Percentiles rank a stretch among this genome's conserved stretches.
phyloP scores from a whole-genome alignment of 1,140 invertebrate genomes.

The Heliconius hermathena region DNA sequence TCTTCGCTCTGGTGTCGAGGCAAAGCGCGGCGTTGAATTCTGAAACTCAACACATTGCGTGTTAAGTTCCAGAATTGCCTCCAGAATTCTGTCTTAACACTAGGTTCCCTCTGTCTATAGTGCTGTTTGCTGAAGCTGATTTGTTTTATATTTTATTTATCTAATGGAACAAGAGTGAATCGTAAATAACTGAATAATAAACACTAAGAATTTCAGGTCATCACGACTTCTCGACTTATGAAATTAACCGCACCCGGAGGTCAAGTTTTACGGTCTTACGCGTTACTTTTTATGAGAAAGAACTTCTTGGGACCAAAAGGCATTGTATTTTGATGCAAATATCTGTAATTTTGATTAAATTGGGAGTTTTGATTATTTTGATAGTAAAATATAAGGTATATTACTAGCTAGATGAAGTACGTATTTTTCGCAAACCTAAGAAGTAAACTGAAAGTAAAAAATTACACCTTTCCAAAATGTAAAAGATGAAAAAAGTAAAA shows the following conservation, averaged over 20 bases:
- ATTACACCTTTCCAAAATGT: no score
- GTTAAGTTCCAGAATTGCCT: no score
- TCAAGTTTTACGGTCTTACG: slow-evolving; percentile 26
- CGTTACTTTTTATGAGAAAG: slow-evolving; percentile 18
- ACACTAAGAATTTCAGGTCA: slow-evolving; percentile 21
- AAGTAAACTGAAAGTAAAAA: no score
- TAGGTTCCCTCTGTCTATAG: neutral
- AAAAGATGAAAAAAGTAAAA: no score
- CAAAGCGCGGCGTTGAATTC: no score
- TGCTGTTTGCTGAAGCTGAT: no score
- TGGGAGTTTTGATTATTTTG: neutral
- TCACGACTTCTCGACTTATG: slow-evolving; percentile 8
- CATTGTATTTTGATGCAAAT: neutral
- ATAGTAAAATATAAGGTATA: no score
- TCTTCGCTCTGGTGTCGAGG: no score
- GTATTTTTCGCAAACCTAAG: no score
- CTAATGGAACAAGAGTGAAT: slow-evolving; percentile 1
- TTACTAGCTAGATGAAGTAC: no score
- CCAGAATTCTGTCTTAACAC: no score
- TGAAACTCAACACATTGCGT: no score
- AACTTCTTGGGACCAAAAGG: slow-evolving; percentile 10
- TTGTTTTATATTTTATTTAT: neutral
- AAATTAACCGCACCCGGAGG: slow-evolving; percentile 16
- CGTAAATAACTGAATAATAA: slow-evolving; percentile 28
- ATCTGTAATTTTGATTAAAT: neutral